phyloP scores from a whole-genome alignment of 2,888 invertebrate genomes.

The Copidosoma aretas region DNA sequence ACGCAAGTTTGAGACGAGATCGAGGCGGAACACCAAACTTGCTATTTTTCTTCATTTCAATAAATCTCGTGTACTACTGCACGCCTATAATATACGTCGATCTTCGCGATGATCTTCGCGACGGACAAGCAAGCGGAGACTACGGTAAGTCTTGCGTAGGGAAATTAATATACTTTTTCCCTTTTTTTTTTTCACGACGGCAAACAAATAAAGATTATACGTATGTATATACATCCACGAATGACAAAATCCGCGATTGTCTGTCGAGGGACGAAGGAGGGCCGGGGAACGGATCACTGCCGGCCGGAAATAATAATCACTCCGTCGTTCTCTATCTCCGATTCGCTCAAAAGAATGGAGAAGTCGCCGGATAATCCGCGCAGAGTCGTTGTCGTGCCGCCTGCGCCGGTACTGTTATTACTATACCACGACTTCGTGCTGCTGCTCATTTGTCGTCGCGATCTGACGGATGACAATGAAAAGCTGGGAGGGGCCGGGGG shows the following conservation, averaged over 20 bases:
- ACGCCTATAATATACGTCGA: too few relatives aligned
- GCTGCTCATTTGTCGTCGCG: constrained; percentile 57
- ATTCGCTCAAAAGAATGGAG: constrained; percentile 47
- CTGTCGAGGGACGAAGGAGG: background rate
- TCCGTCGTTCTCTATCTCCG: constrained; percentile 20
- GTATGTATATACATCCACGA: too few relatives aligned
- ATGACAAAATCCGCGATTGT: background rate
- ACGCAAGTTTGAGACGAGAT: too few relatives aligned
- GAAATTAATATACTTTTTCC: too few relatives aligned
- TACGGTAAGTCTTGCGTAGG: too few relatives aligned
- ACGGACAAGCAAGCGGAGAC: too few relatives aligned
- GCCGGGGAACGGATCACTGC: background rate
- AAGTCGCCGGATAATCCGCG: constrained; percentile 58
- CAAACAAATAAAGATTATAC: background rate
- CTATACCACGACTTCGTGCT: constrained; percentile 41
- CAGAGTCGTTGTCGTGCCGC: constrained; percentile 40
- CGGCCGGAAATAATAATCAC: constrained; percentile 10
- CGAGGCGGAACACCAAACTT: too few relatives aligned
- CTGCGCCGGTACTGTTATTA: too few relatives aligned
- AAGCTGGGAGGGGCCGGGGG: constrained; percentile 2
- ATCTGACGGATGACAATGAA: constrained; percentile 62
- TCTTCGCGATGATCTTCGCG: too few relatives aligned
- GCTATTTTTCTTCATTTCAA: too few relatives aligned
- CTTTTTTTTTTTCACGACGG: too few relatives aligned
- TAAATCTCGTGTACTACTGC: too few relatives aligned